Evolutionary conservation across 2,113 vertebrate genomes (phyloP), one percentile per base, ranked within the genome.

Genomic region (Gopherus evgoodei): DNA sequence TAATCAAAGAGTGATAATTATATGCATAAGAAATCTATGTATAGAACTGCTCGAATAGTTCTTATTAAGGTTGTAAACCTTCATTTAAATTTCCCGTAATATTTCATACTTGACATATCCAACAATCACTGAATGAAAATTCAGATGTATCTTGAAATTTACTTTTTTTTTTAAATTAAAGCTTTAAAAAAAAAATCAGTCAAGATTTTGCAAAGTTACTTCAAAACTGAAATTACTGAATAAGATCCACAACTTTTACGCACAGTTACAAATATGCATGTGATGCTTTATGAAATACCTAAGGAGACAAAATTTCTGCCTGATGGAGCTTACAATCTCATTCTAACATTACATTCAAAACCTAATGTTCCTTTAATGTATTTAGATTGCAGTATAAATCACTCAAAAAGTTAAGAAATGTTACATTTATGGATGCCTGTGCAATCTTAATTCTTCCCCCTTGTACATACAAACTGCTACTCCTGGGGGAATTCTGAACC

Each of bases 301-400:
- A 38, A 0, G 76, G 35, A 69, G 35, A 54, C 83, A 65, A 84
- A 1, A 2, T 0, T 0, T 88, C 6, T 80, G 81, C 57, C 7
- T n/a, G 38, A 50, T 52, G 4, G 3, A 84, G 35, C 29, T 88
- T 38, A 44, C 3, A 81, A 31, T 69, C 91, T 42, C 76, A 84
- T 90, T 87, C n/a, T 2, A 78, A 16, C 0, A 81, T 44, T 4
- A 44, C 3, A 13, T 10, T 31, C 83, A 49, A 83, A 81, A 16
- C 5, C 72, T 56, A 82, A 47, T n/a, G 6, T 27, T 90, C 11
- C 84, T 21, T 79, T 25, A 81, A 31, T 65, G 31, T 62, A 65
- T 17, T 69, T 38, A 69, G 35, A 21, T n/a, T 69, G 35, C 65
- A 69, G 35, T 21, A 19, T 35, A 24, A 86, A 72, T 72, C 8